These are phyloP conservation scores for Corticium candelabrum DNA, from an alignment of 37 sponge, comb jelly and placozoan genomes.

Conservation along the genomic window DNA sequence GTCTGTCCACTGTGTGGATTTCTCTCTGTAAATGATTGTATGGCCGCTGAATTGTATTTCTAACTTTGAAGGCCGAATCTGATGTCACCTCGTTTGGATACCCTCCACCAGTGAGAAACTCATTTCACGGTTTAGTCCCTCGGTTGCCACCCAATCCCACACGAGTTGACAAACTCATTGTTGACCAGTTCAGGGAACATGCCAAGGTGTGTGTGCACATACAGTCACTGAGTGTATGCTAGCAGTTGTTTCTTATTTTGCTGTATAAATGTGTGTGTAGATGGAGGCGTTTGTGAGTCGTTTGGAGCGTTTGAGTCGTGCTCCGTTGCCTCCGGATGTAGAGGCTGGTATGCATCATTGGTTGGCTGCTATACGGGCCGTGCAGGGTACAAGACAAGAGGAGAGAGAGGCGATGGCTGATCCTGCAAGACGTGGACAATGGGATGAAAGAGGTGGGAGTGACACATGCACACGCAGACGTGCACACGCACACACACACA, in stretches of 20 bases:
- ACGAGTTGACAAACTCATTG: neutral
- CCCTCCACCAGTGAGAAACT: no score
- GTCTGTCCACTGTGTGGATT: no score
- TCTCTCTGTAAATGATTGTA: no score
- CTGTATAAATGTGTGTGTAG: neutral
- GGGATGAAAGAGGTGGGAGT: neutral
- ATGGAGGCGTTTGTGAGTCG: neutral
- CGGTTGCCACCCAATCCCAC: neutral
- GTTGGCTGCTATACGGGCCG: neutral
- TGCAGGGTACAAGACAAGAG: neutral
- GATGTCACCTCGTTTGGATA: no score
- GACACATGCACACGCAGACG: no score
- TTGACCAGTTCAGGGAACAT: neutral
- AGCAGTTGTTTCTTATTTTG: no score
- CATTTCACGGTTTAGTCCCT: no score
- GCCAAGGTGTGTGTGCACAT: neutral
- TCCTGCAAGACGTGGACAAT: neutral
- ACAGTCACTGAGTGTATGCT: no score
- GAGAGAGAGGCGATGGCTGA: neutral
- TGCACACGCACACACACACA: no score
- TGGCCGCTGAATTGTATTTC: no score
- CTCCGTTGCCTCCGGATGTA: neutral
- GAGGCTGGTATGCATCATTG: neutral
- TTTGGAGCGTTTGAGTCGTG: neutral
- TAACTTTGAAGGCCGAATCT: no score